Conservation (phyloP, 2,797 vertebrate species). For the Zalophus californianus region DNA sequence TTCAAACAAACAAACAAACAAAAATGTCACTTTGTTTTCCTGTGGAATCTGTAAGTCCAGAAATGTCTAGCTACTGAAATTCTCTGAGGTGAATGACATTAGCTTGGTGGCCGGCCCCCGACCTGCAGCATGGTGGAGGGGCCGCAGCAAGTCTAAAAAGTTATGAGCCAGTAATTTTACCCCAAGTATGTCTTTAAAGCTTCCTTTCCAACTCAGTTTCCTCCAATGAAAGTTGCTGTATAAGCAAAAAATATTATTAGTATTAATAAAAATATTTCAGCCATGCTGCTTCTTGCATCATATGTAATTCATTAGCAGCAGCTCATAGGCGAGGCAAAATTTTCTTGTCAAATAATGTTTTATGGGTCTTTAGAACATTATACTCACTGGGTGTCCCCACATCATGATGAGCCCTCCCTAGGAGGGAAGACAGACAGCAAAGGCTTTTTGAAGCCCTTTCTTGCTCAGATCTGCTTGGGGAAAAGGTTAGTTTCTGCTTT, state of each 20-base stretch:
- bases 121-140: background rate
- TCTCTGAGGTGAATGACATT: background rate
- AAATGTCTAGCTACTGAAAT: background rate
- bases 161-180: conserved; percentile 73
- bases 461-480: background rate
- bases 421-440: background rate
- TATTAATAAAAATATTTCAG: conserved; percentile 84
- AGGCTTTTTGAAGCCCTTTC: background rate
- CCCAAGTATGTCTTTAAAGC: conserved; percentile 71
- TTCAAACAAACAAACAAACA: background rate
- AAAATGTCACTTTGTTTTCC: background rate
- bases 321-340: conserved; percentile 66
- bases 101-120: background rate
- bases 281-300: conserved; percentile 75
- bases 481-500: background rate
- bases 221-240: conserved; percentile 75
- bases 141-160: conserved; percentile 40
- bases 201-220: conserved; percentile 76
- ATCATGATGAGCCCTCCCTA: conserved; percentile 60
- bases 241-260: conserved; percentile 82
- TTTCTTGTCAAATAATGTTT: conserved; percentile 79
- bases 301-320: conserved; percentile 80
- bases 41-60: background rate
- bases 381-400: conserved; percentile 53
- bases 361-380: conserved; percentile 75